Percentiles rank a stretch among this genome's conserved stretches.
phyloP scores from a whole-genome alignment of 2,888 invertebrate genomes.

The Tenthredo mesomela region DNA sequence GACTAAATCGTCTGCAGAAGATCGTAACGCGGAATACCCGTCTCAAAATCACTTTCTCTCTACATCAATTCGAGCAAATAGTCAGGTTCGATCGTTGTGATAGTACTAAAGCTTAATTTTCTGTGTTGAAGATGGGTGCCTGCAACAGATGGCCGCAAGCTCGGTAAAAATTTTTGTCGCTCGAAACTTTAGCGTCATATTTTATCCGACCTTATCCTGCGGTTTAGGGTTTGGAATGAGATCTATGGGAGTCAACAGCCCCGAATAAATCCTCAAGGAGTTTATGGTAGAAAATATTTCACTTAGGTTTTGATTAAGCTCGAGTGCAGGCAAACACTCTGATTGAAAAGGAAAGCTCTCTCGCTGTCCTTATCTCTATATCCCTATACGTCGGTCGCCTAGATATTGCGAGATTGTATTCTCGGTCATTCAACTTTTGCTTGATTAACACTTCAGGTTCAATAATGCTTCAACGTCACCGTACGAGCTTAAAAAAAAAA shows the following conservation, averaged over 20 bases:
- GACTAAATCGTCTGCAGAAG: constrained; percentile 14
- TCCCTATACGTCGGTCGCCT: not conserved
- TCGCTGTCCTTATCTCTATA: not conserved
- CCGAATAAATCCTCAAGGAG: not conserved
- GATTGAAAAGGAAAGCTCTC: not conserved
- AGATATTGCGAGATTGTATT: not conserved
- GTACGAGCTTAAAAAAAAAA: not conserved
- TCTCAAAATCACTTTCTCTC: not conserved
- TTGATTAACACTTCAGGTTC: not conserved
- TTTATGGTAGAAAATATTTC: not conserved
- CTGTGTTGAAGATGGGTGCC: not conserved
- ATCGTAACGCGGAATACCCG: constrained; percentile 13
- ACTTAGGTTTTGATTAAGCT: constrained; percentile 2
- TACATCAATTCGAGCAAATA: not conserved
- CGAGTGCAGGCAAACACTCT: constrained; percentile 1
- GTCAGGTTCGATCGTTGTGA: not conserved
- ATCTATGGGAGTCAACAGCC: constrained; percentile 7
- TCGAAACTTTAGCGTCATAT: not conserved
- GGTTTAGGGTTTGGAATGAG: not conserved
- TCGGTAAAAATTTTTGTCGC: not conserved
- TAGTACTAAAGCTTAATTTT: constrained; percentile 12
- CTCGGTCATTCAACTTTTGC: not conserved
- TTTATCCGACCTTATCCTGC: not conserved
- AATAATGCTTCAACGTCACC: not conserved
- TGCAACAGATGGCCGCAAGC: constrained; percentile 15